These are phyloP conservation scores for Argya squamiceps DNA, from an alignment of 2,797 vertebrate genomes.

Conservation along the genomic window DNA sequence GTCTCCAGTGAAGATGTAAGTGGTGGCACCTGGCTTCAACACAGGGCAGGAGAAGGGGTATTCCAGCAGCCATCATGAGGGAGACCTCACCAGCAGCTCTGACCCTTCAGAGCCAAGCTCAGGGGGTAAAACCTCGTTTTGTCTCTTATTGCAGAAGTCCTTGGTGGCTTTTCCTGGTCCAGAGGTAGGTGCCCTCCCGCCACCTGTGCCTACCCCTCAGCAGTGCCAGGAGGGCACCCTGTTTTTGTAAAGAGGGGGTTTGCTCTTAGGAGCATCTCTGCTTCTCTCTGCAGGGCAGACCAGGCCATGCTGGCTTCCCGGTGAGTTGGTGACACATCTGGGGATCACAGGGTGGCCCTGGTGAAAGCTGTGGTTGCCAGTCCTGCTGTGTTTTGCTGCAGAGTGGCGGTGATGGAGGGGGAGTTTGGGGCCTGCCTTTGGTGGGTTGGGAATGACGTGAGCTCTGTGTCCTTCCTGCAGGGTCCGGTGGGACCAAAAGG, in stretches of 20 bases:
- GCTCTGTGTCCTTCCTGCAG: constrained; percentile 68
- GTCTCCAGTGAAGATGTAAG: constrained; percentile 67
- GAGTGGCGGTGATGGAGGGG: not conserved
- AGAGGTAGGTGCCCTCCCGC: constrained; percentile 45
- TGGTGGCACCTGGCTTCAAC: not conserved
- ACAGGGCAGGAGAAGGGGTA: too few relatives aligned
- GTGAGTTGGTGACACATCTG: constrained; percentile 69
- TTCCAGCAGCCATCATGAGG: not conserved
- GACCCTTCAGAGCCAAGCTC: not conserved
- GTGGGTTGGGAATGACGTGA: fast-evolving
- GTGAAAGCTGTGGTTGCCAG: not conserved
- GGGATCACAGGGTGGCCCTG: not conserved
- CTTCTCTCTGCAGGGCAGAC: constrained; percentile 71
- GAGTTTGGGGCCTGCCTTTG: not conserved
- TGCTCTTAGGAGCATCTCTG: not conserved
- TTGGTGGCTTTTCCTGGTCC: constrained; percentile 9
- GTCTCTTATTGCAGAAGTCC: constrained; percentile 28
- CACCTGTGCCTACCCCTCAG: too few relatives aligned
- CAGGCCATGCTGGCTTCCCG: constrained; percentile 84
- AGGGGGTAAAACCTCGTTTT: not conserved
- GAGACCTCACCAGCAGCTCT: not conserved
- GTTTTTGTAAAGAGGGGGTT: not conserved
- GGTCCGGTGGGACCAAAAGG: constrained; percentile 90
- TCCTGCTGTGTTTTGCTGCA: not conserved
- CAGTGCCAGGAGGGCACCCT: not conserved